phyloP scores from a whole-genome alignment of 2,797 vertebrate species.

The Xerus rutilus region DNA sequence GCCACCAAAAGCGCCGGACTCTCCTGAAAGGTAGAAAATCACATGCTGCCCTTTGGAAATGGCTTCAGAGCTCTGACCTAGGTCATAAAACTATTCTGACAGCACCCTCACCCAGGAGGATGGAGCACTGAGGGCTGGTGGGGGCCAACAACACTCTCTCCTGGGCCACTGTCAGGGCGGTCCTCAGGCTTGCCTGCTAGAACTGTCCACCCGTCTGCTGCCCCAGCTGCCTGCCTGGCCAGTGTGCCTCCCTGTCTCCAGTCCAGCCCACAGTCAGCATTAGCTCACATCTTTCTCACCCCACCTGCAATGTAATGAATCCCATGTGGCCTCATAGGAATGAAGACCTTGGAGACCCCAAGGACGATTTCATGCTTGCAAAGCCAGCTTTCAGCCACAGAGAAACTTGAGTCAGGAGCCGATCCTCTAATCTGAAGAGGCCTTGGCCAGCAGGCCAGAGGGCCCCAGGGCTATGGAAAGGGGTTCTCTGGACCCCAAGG shows the following conservation, averaged over 20 bases:
- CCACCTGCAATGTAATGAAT: neutral
- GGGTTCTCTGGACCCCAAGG: neutral
- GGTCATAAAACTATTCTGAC: neutral
- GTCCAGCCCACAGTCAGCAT: neutral
- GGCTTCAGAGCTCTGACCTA: neutral
- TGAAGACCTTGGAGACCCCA: conserved; percentile 5
- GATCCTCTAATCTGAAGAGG: neutral
- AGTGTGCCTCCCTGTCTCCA: neutral
- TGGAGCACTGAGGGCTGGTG: neutral
- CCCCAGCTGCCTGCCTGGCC: neutral
- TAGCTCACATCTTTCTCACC: conserved; percentile 14
- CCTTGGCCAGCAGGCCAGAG: neutral
- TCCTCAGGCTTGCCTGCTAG: too few species aligned
- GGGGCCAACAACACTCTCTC: neutral
- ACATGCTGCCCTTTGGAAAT: too few species aligned
- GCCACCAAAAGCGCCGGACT: neutral
- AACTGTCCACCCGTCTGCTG: neutral
- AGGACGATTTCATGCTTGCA: neutral
- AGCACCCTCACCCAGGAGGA: neutral
- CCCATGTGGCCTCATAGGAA: neutral
- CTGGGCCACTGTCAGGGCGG: too few species aligned
- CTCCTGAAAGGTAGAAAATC: neutral
- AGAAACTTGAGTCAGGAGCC: neutral
- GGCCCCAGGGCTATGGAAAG: neutral
- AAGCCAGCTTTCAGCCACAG: conserved; percentile 10